Conservation (phyloP, 2,797 vertebrate species). For the Tapirus indicus region DNA sequence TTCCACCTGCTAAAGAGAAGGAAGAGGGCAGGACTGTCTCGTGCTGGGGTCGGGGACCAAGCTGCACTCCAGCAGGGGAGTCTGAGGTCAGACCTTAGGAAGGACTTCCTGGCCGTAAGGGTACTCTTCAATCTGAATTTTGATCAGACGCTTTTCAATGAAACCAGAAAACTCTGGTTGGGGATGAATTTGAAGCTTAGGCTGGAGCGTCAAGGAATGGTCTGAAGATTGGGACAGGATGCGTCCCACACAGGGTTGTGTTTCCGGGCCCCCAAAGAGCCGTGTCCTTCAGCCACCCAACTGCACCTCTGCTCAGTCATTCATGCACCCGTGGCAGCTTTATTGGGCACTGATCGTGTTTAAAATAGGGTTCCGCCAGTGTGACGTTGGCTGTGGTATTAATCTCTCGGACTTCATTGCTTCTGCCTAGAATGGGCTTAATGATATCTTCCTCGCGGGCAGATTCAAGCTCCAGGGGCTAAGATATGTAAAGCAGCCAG, state of each 20-base stretch:
- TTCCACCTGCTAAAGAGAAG: not conserved
- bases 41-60: not conserved
- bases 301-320: not conserved
- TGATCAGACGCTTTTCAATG: not conserved
- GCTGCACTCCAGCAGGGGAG: not conserved
- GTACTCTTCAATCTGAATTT: not conserved
- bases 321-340: not conserved
- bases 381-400: not conserved
- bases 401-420: not conserved
- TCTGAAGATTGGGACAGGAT: not conserved
- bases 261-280: not conserved
- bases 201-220: not conserved
- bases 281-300: not conserved
- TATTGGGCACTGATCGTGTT: not conserved
- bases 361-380: not conserved
- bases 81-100: not conserved
- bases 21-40: not conserved
- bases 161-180: not conserved
- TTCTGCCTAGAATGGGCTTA: not conserved
- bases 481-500: not conserved
- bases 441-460: not conserved
- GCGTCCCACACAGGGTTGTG: not conserved
- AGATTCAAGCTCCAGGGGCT: not conserved
- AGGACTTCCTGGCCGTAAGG: not conserved
- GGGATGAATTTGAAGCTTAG: not conserved